phyloP scores from a whole-genome alignment of 2,113 vertebrate genomes.

The Rhea americana region DNA sequence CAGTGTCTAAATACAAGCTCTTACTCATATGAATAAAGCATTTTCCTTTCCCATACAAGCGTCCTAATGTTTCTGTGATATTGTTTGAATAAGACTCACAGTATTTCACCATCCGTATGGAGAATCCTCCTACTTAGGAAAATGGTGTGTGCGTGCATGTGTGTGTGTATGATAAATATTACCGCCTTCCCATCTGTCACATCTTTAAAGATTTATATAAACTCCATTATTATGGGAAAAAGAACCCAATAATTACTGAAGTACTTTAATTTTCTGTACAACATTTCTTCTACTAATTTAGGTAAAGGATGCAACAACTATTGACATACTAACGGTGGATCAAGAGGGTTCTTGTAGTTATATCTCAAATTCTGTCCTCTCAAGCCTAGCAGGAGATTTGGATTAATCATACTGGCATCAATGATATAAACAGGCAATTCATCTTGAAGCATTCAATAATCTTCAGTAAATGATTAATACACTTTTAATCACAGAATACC shows the following conservation, averaged over 20 bases:
- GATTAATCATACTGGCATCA: conserved; percentile 55
- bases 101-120: conserved; percentile 2
- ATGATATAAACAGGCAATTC: conserved; percentile 59
- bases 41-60: background rate
- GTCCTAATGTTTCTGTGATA: background rate
- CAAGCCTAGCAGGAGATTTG: conserved; percentile 45
- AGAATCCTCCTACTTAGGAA: conserved; percentile 45
- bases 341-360: conserved; percentile 55
- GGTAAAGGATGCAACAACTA: conserved; percentile 58
- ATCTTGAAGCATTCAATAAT: conserved; percentile 59
- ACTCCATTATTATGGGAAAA: conserved; percentile 38
- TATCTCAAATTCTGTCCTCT: conserved; percentile 46
- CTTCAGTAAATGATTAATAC: conserved; percentile 57
- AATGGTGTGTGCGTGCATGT: background rate
- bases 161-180: background rate
- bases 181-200: conserved; percentile 47
- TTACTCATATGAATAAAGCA: background rate
- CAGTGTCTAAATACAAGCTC: background rate
- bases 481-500: conserved; percentile 51
- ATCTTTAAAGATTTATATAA: conserved; percentile 64
- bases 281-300: conserved; percentile 57
- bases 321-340: conserved; percentile 56
- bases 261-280: conserved; percentile 50
- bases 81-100: background rate
- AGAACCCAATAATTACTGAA: conserved; percentile 35